These are phyloP conservation scores for Scotopteryx bipunctaria DNA, from an alignment of 2,888 invertebrate genomes.

Conservation along the genomic window DNA sequence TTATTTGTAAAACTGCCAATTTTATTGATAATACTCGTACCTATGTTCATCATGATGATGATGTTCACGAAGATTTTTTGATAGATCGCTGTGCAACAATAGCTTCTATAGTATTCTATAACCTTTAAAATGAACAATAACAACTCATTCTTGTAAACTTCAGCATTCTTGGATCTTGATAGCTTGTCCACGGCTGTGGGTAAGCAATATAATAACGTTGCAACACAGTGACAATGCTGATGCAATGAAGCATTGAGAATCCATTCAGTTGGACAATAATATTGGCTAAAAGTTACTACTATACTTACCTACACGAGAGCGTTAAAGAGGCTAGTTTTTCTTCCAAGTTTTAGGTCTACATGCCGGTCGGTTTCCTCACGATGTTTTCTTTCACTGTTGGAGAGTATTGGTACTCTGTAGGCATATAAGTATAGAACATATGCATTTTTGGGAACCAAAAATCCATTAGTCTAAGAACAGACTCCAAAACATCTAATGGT, in stretches of 20 bases:
- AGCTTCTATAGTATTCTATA: constrained; percentile 41
- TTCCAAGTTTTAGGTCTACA: no score
- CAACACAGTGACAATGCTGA: constrained; percentile 62
- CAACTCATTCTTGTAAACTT: constrained; percentile 52
- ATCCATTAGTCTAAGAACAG: no score
- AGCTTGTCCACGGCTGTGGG: constrained; percentile 58
- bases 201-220: constrained; percentile 72
- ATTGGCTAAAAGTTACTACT: background rate
- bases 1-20: background rate
- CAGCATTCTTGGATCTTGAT: constrained; percentile 61
- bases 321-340: no score
- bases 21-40: no score
- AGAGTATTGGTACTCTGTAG: no score
- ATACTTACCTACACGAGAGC: no score
- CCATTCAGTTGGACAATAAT: constrained; percentile 7
- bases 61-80: constrained; percentile 27
- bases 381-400: no score
- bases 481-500: no score
- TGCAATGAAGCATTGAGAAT: constrained; percentile 48
- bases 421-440: no score
- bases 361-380: no score
- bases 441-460: no score
- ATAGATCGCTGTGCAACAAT: constrained; percentile 43
- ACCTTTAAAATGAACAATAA: constrained; percentile 58
- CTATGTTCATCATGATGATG: no score